Evolutionary conservation across 2,113 vertebrate species (phyloP), one percentile per base, ranked within the genome.

Genomic region (Pangasianodon gigas): DNA sequence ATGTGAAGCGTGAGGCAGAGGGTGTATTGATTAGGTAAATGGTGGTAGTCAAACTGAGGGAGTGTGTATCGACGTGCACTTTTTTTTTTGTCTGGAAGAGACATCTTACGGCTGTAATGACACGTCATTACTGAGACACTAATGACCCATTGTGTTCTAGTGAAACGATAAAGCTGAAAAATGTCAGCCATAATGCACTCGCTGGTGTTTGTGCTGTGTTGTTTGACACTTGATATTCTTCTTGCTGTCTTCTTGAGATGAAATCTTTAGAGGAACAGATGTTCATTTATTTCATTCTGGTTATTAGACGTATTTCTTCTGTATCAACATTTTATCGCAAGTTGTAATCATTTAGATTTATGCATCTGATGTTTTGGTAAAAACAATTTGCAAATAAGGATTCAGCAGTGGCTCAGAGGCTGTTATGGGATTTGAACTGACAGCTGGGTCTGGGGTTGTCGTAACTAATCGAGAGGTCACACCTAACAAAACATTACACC

Each of bases 101-200:
- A 24, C 37, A 4, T 71, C n/a, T 9, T 48, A 11, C 21, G 7
- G 44, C 26, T 56, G 62, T 79, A 85, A 79, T 80, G 71, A 37
- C 83, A 52, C 44, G 44, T 86, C 71, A 29, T 67, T 62, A 86
- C 74, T 7, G 83, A 18, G 80, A 56, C 87, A 84, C 65, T 84
- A 85, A 89, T 86, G 88, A 89, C 56, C 56, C 74, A 77, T 85
- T 85, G 88, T 85, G 88, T 24, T 85, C 54, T 77, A 3, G 41
- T 54, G 32, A 89, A 51, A 75, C 44, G 37, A 60, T 60, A 79
- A 62, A 37, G 62, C 87, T 32, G 32, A 82, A 65, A 52, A 60
- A 88, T 82, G 46, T 81, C 77, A 48, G 41, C 26, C 1, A 9
- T 26, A 75, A 46, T 44, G 24, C n/a, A 4, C 37, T 51, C 44